Evolutionary conservation across 2,888 invertebrate genomes (phyloP).

Genomic region (Conops quadrifasciatus): DNA sequence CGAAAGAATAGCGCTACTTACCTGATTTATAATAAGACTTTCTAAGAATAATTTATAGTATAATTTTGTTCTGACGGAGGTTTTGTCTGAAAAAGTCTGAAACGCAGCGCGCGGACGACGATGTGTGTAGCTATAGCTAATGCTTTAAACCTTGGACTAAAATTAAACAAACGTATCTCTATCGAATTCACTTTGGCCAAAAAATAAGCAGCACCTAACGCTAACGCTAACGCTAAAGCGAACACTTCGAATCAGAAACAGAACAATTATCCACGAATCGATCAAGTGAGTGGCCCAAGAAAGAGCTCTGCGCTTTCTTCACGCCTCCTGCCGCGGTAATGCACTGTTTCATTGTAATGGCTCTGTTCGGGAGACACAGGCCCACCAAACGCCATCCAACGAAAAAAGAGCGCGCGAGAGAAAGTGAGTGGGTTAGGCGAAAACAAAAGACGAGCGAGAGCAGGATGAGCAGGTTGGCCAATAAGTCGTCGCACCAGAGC

Average conservation of each 20-base stretch:
- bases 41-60: too few species aligned
- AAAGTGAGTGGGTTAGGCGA: constrained; percentile 7
- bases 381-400: constrained; percentile 16
- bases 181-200: constrained; percentile 35
- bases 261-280: constrained; percentile 28
- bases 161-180: constrained; percentile 50
- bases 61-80: too few species aligned
- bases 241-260: constrained; percentile 30
- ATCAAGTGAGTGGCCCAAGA: constrained; percentile 35
- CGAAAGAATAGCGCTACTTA: constrained; percentile 2
- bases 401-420: constrained; percentile 33
- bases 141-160: constrained; percentile 63
- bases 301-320: constrained; percentile 22
- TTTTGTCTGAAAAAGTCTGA: neutral
- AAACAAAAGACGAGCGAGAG: neutral
- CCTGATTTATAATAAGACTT: constrained; percentile 8
- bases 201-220: constrained; percentile 27
- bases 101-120: constrained; percentile 13
- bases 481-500: constrained; percentile 7
- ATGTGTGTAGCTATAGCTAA: constrained; percentile 34
- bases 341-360: constrained; percentile 27
- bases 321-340: constrained; percentile 25
- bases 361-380: constrained; percentile 3
- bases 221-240: constrained; percentile 9
- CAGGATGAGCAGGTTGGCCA: constrained; percentile 3